Evolutionary conservation across 2,797 vertebrate genomes (phyloP), one percentile per base, ranked within the genome.

Genomic region (Zonotrichia albicollis): DNA sequence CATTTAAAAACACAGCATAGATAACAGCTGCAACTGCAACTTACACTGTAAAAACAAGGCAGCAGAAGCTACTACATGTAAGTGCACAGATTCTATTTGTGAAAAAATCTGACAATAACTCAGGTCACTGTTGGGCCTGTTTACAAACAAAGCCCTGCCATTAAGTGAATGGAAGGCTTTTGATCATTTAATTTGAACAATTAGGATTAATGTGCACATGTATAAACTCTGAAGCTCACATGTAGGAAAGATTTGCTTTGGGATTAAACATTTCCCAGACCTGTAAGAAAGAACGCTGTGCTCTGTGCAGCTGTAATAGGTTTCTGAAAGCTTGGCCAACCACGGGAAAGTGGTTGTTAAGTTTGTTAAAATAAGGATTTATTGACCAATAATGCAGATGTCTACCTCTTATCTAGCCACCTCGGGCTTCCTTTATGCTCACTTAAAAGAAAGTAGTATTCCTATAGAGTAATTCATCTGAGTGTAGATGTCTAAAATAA

Each of bases 341-440:
- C 81, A 77, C 0, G 0, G 55, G 60, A 84, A 79, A 89, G 48
- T 30, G 25, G 17, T 30, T 55, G 42, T 86, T 77, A 70, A 62
- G 48, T 42, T 78, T 54, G 48, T 40, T 95, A 60, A 92, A 94
- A 45, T 36, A 78, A 53, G 18, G 61, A 91, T 76, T 91, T 94
- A 89, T 64, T 91, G 72, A 76, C 43, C 17, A 76, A 51, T 79
- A 84, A 92, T 32, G n/a, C 19, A 51, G 43, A 65, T 43, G 22
- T 67, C 72, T 86, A 29, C 25, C 30, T 62, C 20, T 79, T 75
- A 80, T 20, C 17, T 78, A 40, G 27, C 25, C 53, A 82, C 29
- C 6, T 16, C 1, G 0, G 30, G 6, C 20, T 87, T 77, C 16
- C 45, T 81, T 84, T 84, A 27, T 45, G 23, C 6, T 58, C 30